Evolutionary conservation across 2,888 invertebrate species (phyloP).

Genomic region (Gortyna flavago): DNA sequence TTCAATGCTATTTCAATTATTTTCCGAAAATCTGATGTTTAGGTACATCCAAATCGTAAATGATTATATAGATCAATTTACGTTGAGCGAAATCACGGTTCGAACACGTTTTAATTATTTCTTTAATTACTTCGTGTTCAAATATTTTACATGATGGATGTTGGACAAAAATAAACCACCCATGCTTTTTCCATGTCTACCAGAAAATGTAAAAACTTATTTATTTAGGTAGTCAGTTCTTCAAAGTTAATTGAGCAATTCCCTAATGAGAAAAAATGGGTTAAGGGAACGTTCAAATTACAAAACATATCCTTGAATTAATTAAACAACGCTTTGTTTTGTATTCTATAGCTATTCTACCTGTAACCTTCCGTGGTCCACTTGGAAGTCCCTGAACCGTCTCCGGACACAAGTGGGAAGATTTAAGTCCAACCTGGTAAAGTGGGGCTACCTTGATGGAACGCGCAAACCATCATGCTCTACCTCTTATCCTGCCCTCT

Average conservation of each 20-base stretch:
- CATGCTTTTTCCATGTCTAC: neutral
- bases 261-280: neutral
- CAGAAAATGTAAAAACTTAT: neutral
- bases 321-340: neutral
- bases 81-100: neutral
- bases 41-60: neutral
- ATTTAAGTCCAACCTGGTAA: too few relatives aligned
- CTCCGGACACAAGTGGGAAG: too few relatives aligned
- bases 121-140: too few relatives aligned
- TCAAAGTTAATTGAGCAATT: neutral
- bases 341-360: neutral
- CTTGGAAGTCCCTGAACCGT: too few relatives aligned
- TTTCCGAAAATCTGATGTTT: neutral
- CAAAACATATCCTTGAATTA: neutral
- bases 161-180: neutral
- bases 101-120: neutral
- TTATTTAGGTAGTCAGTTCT: neutral
- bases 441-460: too few relatives aligned
- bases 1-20: constrained; percentile 3
- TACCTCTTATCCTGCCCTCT: too few relatives aligned
- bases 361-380: too few relatives aligned
- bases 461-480: too few relatives aligned
- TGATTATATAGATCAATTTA: constrained; percentile 2
- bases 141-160: too few relatives aligned
- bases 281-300: neutral